A percentile compares a stretch with the other conserved stretches of the same genome.
Evolutionary conservation across 2,113 vertebrate genomes (phyloP).

Genomic region (Cyanoderma ruficeps): DNA sequence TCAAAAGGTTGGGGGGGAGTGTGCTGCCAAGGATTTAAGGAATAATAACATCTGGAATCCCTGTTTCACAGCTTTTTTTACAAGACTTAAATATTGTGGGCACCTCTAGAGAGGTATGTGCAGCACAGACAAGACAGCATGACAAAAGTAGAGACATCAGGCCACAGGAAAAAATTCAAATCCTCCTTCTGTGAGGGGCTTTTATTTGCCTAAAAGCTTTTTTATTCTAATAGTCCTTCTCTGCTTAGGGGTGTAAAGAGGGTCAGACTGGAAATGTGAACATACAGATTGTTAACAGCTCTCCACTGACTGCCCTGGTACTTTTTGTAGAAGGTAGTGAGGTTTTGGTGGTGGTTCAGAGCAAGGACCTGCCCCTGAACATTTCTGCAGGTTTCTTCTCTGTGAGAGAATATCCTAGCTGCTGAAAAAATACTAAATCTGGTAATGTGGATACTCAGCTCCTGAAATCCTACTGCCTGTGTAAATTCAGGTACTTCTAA

Average conservation of each 20-base stretch:
- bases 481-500: neutral
- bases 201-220: neutral
- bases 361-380: neutral
- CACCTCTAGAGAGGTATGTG: neutral
- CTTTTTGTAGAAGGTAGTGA: neutral
- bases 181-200: neutral
- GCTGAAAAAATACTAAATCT: neutral
- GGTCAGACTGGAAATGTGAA: neutral
- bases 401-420: neutral
- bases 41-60: constrained; percentile 35
- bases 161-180: neutral
- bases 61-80: neutral
- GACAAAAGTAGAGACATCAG: neutral
- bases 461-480: neutral
- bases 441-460: neutral
- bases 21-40: constrained; percentile 1
- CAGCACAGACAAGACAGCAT: neutral
- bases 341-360: neutral
- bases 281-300: neutral
- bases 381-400: neutral
- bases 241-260: neutral
- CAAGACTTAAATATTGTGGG: neutral
- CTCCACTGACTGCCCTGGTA: rapidly evolving
- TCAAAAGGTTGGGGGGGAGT: neutral
- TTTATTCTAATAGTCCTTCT: neutral